A percentile compares a stretch with the other conserved stretches of the same genome.
phyloP scores from a whole-genome alignment of 1,140 invertebrate genomes.

The Habropoda laboriosa region DNA sequence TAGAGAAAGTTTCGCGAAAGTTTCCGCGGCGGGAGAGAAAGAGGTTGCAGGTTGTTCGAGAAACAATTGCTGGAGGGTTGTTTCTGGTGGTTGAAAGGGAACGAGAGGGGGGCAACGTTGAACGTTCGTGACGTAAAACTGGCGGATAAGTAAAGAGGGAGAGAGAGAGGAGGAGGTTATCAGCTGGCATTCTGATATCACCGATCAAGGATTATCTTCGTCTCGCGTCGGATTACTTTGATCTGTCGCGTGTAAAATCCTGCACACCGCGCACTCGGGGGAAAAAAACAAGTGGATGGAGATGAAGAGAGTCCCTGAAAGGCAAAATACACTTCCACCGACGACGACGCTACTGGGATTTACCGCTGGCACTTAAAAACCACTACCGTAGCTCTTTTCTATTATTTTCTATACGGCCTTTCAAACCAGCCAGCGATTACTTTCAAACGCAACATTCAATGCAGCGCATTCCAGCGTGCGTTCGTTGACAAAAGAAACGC shows the following conservation, averaged over 20 bases:
- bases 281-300: not conserved
- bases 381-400: not conserved
- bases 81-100: not conserved
- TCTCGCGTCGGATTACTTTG: not conserved
- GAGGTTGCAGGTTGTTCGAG: not conserved
- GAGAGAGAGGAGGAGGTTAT: not conserved
- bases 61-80: not conserved
- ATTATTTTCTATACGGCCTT: not conserved
- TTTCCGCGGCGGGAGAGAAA: not conserved
- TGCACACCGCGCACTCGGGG: no score
- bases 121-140: not conserved
- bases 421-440: constrained; percentile 20
- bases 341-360: not conserved
- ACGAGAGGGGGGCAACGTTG: not conserved
- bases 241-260: constrained; percentile 24
- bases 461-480: not conserved
- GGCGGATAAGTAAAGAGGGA: not conserved
- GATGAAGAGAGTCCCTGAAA: constrained; percentile 8
- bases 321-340: not conserved
- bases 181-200: constrained; percentile 1
- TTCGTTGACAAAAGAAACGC: not conserved
- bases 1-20: not conserved
- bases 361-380: constrained; percentile 29
- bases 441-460: not conserved
- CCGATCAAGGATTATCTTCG: constrained; percentile 21